Evolutionary conservation across 2,888 invertebrate genomes (phyloP), one percentile per base, ranked within the genome.

Genomic region (Dryobota labecula): DNA sequence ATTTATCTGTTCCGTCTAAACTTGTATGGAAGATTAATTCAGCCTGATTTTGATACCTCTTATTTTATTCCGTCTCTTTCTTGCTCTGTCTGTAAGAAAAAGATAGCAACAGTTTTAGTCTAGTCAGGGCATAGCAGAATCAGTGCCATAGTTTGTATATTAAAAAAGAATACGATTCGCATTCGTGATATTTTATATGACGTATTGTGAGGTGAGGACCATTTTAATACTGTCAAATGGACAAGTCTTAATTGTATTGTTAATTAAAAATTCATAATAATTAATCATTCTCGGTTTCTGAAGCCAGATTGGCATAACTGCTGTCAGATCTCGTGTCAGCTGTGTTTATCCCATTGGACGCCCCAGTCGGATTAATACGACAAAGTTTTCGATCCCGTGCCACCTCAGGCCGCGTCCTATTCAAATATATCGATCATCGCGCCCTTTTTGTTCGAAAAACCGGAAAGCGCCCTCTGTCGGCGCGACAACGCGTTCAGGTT

Each of bases 131-230:
- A 5, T 65, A 67, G 2, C 30, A 67, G 4, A 64, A 49, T 49
- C 64, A 18, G 13, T 41, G 0, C 9, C 49, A 30, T 49, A 30
- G 6, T 64, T 65, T 41, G n/a, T 64, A 49, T 38, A 38, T 27
- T 36, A 67, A 38, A 63, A 67, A 64, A 38, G 8, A 49, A 64
- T 41, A 60, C 24, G 15, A 62, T 36, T 20, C 62, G 7, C 45
- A n/a, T 33, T 66, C 20, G 66, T 47, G 33, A 66, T 61, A 45
- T 36, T 66, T 36, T 66, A n/a, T 64, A 57, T 41, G n/a, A 11
- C n/a, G 11, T 30, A 64, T n/a, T 30, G 27, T 41, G 56, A 24
- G 8, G 18, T 30, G 43, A 24, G 60, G 57, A 58, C 43, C 65
- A 33, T 58, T 43, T 38, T 15, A 38, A 36, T 20, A 60, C n/a